Evolutionary conservation across 1,140 invertebrate species (phyloP), one percentile per base, ranked within the genome.

Genomic region (Zaprionus capensis): DNA sequence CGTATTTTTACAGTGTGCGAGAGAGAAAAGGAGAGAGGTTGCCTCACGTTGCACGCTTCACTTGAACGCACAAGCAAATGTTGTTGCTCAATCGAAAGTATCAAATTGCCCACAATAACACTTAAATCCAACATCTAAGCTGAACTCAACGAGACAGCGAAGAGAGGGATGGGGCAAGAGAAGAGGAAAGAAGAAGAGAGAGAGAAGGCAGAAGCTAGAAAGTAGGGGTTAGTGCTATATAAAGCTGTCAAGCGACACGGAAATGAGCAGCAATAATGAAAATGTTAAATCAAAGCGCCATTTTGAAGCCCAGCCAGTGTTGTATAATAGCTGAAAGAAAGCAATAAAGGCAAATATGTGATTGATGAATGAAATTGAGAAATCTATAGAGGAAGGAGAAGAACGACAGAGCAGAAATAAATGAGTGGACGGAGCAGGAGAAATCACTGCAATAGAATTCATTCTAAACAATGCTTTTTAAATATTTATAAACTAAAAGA

Each of bases 81-180:
- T 91, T 91, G 84, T 90, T 91, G 91, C 90, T 91, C 90, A 91
- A 91, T 91, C 90, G 90, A 91, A 91, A 91, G 90, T 91, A 88
- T 91, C 88, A 90, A 91, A 91, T 91, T 91, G 90, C 90, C 85
- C 85, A 87, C 90, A 91, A 91, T 91, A 91, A 90, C 90, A 91
- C 90, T 91, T 91, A 91, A 91, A 90, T 84, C 85, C 81, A 65
- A 71, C 91, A 71, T 81, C 78, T 71, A 79, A 74, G 86, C 75
- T 49, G 69, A 85, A 88, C 81, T 85, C 85, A 90, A 80, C 78
- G 49, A 22, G 28, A 17, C 41, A 68, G 58, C 55, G 44, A 5
- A 6, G 38, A 20, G 17, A 2, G 46, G 44, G n/a, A 20, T 2
- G 2, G 46, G 9, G 46, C n/a, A 36, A 41, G 17, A 34, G 58